phyloP scores from a whole-genome alignment of 2,113 vertebrate genomes.

The Nicator chloris region DNA sequence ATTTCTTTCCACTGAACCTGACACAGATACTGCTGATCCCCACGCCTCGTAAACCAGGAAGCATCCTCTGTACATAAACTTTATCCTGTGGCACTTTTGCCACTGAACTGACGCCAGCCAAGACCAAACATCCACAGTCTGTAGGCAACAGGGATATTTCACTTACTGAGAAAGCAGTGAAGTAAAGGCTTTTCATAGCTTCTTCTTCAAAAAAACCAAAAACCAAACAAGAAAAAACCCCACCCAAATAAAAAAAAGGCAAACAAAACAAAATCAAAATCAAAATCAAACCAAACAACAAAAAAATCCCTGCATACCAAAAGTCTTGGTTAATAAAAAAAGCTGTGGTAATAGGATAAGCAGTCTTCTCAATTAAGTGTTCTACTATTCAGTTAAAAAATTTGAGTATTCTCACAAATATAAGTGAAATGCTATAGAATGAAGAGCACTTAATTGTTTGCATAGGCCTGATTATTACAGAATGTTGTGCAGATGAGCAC shows the following conservation, averaged over 20 bases:
- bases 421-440: not conserved
- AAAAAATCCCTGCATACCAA: not conserved
- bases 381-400: not conserved
- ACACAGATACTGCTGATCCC: not conserved
- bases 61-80: not conserved
- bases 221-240: not conserved
- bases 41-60: fast-evolving
- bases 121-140: not conserved
- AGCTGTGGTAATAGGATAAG: not conserved
- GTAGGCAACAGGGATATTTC: not conserved
- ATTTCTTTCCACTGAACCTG: not conserved
- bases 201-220: not conserved
- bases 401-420: not conserved
- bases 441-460: not conserved
- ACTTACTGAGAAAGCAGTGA: not conserved
- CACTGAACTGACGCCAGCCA: not conserved
- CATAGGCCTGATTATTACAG: not conserved
- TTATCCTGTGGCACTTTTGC: not conserved
- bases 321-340: not conserved
- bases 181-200: not conserved
- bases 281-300: not conserved
- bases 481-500: not conserved
- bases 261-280: not conserved
- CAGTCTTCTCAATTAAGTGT: not conserved
- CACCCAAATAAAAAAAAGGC: not conserved